Base-by-base conservation (phyloP, 2,888 invertebrate genomes). In the Drosophila birchii region DNA sequence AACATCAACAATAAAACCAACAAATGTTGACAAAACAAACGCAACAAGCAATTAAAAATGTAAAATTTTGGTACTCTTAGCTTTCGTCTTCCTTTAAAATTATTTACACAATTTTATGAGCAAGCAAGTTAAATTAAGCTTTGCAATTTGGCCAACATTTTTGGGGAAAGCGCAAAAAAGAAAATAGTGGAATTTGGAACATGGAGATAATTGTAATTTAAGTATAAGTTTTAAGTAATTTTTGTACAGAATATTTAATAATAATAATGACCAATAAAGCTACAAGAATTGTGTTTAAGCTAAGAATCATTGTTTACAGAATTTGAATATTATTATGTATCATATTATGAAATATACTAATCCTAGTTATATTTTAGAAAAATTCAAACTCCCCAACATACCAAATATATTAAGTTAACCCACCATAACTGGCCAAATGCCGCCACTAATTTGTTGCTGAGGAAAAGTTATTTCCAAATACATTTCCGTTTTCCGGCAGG, bases 41-140 rank as follows among this genome's bases (percentile, higher is more conserved):
- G 86, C 74, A 83, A 81, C 87, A 76, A 75, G 84, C 89, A 85
- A 85, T 85, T 85, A 88, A 85, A 84, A 85, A 85, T 85, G 84
- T 86, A 86, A 85, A 85, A 85, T 78, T 78, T 78, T 54, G 54
- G 29, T 36, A 38, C 47, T 71, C 47, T 56, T 36, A 56, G 69
- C 68, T 69, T 68, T 68, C 41, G 53, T 32, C 39, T 67, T 44
- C 23, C 55, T 43, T 68, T 61, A 51, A 66, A 75, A 66, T 66
- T 62, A 53, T 54, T 61, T 75, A 53, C 36, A 51, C 55, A 71
- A 73, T 66, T 87, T 82, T 56, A 72, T 70, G 59, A 73, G 68
- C 51, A 53, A 61, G 45, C 63, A 57, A 70, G 71, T 78, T 70
- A 70, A 82, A 80, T 75, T 57, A 75, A 73, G 70, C 77, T 64